Evolutionary conservation across 1,140 invertebrate genomes (phyloP), one percentile per base, ranked within the genome.

Genomic region (Drosophila lowei): DNA sequence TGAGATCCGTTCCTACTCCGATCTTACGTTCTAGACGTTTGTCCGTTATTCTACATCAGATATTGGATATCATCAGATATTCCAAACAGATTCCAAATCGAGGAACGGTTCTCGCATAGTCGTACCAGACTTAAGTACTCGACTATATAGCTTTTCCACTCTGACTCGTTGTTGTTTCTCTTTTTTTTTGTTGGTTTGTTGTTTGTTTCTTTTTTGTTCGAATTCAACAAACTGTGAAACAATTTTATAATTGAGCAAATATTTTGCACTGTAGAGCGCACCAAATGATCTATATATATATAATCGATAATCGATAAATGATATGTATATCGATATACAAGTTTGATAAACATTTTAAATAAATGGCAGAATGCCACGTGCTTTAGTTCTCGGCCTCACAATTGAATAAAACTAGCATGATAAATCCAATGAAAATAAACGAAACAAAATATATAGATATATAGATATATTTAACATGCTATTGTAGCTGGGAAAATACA

Each of bases 261-360:
- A 86, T 85, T 86, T 86, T 86, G 81, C 81, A 86, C 81, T 74
- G 77, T 86, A 86, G 73, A 67, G 73, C 81, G 81, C 81, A 85
- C 81, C 70, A 85, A 77, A 62, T 42, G 38, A 55, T 38, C 44
- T 38, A 48, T 72, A 60, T 59, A 53, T 48, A 70, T 16, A 60
- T 44, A 25, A 25, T 25, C 23, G 23, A 54, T 18, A 42, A 55
- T 38, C 44, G 46, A 48, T 72, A 57, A 58, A 53, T 48, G 56
- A 70, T 16, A 63, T 44, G 23, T 25, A 67, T n/a, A 59, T 54
- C 34, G 54, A 66, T 46, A 53, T 56, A 43, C 48, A 63, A 60
- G 58, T 83, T 84, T 84, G 73, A 72, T 79, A 79, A 72, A 76
- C 28, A 86, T 85, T 86, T 80, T 71, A 47, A 70, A 67, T 68